Conservation (phyloP, 2,113 vertebrate genomes). For the Perca flavescens region DNA sequence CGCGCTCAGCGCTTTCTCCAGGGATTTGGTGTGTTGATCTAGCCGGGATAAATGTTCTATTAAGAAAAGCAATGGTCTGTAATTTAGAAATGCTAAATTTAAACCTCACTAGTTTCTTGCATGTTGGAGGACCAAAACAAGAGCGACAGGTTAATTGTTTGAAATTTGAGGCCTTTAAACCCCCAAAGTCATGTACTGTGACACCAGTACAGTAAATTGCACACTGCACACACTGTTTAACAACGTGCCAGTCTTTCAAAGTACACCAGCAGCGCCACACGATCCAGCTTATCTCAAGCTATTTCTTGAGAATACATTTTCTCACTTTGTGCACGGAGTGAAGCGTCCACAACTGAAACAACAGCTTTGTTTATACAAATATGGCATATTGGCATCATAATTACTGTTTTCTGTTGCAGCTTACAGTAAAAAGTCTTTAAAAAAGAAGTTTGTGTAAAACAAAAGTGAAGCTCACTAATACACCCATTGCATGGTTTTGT, state of each 20-base stretch:
- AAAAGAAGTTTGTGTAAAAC: neutral
- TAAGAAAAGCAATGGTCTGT: slow-evolving; percentile 33
- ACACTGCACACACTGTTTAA: slow-evolving; percentile 19
- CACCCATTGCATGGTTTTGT: neutral
- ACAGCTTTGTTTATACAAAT: neutral
- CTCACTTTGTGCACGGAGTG: neutral
- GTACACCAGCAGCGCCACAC: neutral
- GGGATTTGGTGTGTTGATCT: slow-evolving; percentile 35
- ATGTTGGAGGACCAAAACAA: slow-evolving; percentile 61
- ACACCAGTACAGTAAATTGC: slow-evolving; percentile 33
- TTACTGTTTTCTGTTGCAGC: slow-evolving; percentile 12
- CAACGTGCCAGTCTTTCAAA: slow-evolving; percentile 14
- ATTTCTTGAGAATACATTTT: neutral
- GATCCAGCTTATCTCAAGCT: neutral
- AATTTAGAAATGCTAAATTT: slow-evolving; percentile 50
- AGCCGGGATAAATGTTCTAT: slow-evolving; percentile 29
- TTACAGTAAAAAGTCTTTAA: neutral
- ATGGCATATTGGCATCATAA: neutral
- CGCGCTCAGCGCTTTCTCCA: slow-evolving; percentile 17
- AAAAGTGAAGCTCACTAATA: slow-evolving; percentile 16
- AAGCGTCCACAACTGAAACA: neutral
- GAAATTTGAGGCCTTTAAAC: slow-evolving; percentile 48
- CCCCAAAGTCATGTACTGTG: slow-evolving; percentile 15
- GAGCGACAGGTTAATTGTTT: slow-evolving; percentile 43
- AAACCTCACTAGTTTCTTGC: slow-evolving; percentile 22